Evolutionary conservation across 2,113 vertebrate species (phyloP).

Genomic region (Vireo altiloquus): DNA sequence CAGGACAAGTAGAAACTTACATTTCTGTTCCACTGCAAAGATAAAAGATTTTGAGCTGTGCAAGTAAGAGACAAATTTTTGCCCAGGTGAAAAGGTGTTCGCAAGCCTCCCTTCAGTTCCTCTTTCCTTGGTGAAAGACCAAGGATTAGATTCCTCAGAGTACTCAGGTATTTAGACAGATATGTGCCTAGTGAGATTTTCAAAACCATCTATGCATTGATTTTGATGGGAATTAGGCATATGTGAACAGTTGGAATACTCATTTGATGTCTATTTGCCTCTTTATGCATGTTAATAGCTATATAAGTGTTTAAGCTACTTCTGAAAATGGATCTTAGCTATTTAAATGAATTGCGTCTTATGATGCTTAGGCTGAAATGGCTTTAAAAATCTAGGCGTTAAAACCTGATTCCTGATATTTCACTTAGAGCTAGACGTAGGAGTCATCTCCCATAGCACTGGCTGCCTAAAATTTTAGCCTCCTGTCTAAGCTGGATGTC

Average conservation of each 20-base stretch:
- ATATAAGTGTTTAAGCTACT: slow-evolving; percentile 37
- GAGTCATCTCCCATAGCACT: background rate
- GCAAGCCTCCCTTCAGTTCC: background rate
- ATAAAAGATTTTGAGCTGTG: background rate
- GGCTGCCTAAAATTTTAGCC: background rate
- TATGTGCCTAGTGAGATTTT: slow-evolving; percentile 10
- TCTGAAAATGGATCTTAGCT: slow-evolving; percentile 36
- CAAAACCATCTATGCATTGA: slow-evolving; percentile 18
- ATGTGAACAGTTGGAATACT: slow-evolving; percentile 45
- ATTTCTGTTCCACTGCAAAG: background rate
- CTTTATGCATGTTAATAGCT: slow-evolving; percentile 42
- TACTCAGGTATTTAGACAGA: background rate
- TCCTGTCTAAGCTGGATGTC: background rate
- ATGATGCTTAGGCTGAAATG: background rate
- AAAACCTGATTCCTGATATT: slow-evolving; percentile 5
- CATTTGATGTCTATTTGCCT: slow-evolving; percentile 42
- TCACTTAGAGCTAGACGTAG: background rate
- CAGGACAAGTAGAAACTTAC: background rate
- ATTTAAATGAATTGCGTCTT: slow-evolving; percentile 1
- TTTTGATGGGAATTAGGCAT: slow-evolving; percentile 38
- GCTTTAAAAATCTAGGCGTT: slow-evolving; percentile 18
- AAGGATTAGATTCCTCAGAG: background rate
- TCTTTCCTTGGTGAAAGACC: background rate
- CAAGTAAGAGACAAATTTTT: background rate
- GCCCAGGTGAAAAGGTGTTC: background rate